phyloP scores from a whole-genome alignment of 2,113 vertebrate genomes.

The Prionailurus bengalensis region DNA sequence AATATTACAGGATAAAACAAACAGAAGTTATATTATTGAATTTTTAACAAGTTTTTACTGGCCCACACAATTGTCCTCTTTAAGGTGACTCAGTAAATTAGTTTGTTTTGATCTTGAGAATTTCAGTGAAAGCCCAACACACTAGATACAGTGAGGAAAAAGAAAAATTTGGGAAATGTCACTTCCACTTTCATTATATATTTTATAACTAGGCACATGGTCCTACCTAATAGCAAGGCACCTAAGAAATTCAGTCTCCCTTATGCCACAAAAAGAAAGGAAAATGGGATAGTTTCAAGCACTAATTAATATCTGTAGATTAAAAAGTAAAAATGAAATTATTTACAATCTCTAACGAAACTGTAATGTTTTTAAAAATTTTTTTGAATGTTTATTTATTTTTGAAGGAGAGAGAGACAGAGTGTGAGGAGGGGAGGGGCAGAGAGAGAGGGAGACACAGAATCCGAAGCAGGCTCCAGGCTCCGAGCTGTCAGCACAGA shows the following conservation, averaged over 20 bases:
- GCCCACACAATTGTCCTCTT: not conserved
- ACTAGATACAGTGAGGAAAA: not conserved
- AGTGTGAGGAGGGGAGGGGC: too few relatives aligned
- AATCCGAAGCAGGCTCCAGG: too few relatives aligned
- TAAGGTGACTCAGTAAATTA: not conserved
- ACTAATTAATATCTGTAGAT: not conserved
- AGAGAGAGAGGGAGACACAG: too few relatives aligned
- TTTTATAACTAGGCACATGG: not conserved
- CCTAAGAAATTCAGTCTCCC: not conserved
- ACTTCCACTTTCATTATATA: not conserved
- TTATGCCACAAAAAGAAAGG: not conserved
- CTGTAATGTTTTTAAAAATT: too few relatives aligned
- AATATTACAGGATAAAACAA: not conserved
- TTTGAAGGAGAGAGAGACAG: too few relatives aligned
- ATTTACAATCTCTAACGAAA: not conserved
- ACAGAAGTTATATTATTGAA: not conserved
- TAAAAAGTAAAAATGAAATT: not conserved
- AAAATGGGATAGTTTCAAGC: not conserved
- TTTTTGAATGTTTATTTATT: too few relatives aligned
- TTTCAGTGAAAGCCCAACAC: not conserved
- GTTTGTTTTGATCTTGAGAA: not conserved
- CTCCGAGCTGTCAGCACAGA: too few relatives aligned
- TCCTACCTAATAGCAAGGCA: not conserved
- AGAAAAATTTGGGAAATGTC: not conserved
- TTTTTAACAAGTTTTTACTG: not conserved